Base-by-base conservation (phyloP, 2,888 invertebrate species). In the Drosophila borborema region DNA sequence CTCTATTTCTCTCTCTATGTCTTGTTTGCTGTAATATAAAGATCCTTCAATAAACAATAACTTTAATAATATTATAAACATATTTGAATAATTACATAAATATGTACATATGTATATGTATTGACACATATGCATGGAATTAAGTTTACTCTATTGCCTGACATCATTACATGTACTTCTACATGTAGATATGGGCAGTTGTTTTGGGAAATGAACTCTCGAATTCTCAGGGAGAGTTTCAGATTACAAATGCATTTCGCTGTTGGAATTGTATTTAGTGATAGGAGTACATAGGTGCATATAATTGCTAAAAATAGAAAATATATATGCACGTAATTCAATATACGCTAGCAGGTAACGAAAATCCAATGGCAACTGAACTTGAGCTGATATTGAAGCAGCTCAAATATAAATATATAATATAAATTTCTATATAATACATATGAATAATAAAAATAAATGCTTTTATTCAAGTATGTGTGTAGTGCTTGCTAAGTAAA, bases 381-480 rank as follows among this genome's bases (percentile, higher is more conserved):
- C 64, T 61, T 71, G 46, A 74, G 59, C 48, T 77, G 73, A 80
- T 77, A 77, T 58, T 55, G 61, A 75, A 34, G 18, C 60, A 28
- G n/a, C 16, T 63, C 9, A 16, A 40, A 28, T 28, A 28, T 6
- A 28, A 28, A 28, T 28, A 28, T 28, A 28, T 28, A 28, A 28
- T 28, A 28, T 28, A 28, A 28, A 28, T 28, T 28, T 28, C 7
- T 1, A 6, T 6, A 28, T 6, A 28, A 28, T 28, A 28, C 28
- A 28, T 28, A 28, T 28, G 28, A 28, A 6, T 28, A 28, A 28
- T 28, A 28, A 28, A 28, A 28, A 28, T 28, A 28, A 28, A 28
- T 28, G 28, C 28, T 28, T 28, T 28, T 28, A 28, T 6, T 28
- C 1, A 28, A 28, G 6, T 28, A 28, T 28, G 28, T 28, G 6